Base-by-base conservation (phyloP, 1,140 invertebrate species). In the Trichogramma pretiosum region DNA sequence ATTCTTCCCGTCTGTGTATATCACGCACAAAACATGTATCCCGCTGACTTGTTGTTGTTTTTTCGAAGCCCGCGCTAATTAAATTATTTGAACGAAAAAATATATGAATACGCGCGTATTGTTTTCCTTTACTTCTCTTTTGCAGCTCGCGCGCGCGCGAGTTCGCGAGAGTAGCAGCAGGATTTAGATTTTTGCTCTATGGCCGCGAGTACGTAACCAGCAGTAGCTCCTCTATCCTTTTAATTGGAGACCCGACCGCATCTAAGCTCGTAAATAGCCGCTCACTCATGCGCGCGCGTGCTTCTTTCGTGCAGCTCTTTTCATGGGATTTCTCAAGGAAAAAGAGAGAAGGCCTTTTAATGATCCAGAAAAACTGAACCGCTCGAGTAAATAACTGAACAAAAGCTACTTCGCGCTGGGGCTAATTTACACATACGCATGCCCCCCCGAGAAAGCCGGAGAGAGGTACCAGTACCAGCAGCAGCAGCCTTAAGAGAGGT, bases 381-480 rank as follows among this genome's bases (percentile, higher is more conserved):
- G n/a, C n/a, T n/a, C n/a, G 10, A 30, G 39, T 37, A 48, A 43
- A 37, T 34, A 48, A 42, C 35, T 14, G 33, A 48, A 48, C 39
- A 37, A 43, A 37, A 43, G 44, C 10, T n/a, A n/a, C n/a, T 19
- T 3, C 19, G n/a, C 30, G 28, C 41, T 8, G 30, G 19, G 19
- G 40, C 40, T 18, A 32, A 32, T 32, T 23, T 32, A 32, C 28
- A 30, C 24, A 38, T 22, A 38, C 36, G 16, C 36, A 1, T 21
- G n/a, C 36, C 5, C 5, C n/a, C n/a, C n/a, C n/a, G n/a, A n/a
- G n/a, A n/a, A 22, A 11, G 21, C 19, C 21, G 21, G 14, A 39
- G 36, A n/a, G 21, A 16, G 9, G n/a, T n/a, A 18, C 4, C 16
- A 18, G 17, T 26, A 39, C 22, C 11, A 23, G 22, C 37, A 23